Evolutionary conservation across 2,113 vertebrate species (phyloP).

Genomic region (Phasianus colchicus): DNA sequence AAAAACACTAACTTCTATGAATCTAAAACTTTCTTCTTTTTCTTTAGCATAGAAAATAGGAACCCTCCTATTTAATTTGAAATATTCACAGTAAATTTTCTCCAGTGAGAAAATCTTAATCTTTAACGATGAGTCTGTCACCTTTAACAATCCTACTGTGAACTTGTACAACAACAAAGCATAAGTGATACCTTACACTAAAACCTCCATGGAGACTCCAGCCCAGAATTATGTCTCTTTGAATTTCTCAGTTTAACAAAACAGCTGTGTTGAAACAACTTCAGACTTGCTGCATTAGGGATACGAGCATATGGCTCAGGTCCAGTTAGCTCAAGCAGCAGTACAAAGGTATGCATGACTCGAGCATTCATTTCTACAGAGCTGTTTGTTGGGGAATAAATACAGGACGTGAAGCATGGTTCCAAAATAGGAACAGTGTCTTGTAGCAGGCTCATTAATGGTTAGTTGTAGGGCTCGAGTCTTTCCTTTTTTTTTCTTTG

Average conservation of each 20-base stretch:
- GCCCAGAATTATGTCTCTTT: neutral
- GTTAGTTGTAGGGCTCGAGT: neutral
- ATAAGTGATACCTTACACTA: neutral
- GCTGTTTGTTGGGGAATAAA: neutral
- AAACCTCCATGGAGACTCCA: neutral
- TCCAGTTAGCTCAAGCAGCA: neutral
- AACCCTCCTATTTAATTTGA: neutral
- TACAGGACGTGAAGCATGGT: neutral
- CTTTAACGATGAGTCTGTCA: neutral
- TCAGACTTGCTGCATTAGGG: neutral
- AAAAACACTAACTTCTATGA: neutral
- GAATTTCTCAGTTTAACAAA: constrained; percentile 4
- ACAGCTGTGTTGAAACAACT: neutral
- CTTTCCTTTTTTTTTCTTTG: neutral
- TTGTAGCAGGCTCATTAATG: neutral
- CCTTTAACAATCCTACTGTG: neutral
- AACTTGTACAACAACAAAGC: neutral
- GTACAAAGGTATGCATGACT: neutral
- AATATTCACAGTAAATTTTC: neutral
- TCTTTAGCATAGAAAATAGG: neutral
- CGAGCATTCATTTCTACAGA: neutral
- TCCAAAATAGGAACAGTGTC: neutral
- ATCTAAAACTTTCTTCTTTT: neutral
- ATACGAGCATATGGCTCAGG: neutral
- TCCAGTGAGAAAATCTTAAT: neutral